phyloP scores from a whole-genome alignment of 2,888 invertebrate species.

The Anthophora plumipes region DNA sequence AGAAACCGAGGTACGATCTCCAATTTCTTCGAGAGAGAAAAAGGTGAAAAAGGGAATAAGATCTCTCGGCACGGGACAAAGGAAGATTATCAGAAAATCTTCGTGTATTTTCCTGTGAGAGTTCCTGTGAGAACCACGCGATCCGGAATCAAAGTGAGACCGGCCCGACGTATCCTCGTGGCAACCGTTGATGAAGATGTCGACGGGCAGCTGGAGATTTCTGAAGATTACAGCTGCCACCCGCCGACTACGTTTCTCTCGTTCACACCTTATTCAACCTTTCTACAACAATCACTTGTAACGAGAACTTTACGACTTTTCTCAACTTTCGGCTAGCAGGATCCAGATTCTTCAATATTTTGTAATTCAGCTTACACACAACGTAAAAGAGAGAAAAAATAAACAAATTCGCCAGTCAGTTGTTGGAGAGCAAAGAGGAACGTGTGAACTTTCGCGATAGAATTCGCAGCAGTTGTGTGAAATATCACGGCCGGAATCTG shows the following conservation, averaged over 20 bases:
- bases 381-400: background rate
- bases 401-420: background rate
- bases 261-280: conserved; percentile 68
- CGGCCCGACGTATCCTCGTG: conserved; percentile 51
- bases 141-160: conserved; percentile 63
- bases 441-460: conserved; percentile 11
- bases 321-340: conserved; percentile 22
- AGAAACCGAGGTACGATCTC: background rate
- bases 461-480: conserved; percentile 11
- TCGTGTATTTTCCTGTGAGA: conserved; percentile 54
- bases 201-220: conserved; percentile 69
- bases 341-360: conserved; percentile 40
- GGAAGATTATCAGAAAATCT: conserved; percentile 60
- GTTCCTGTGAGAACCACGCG: conserved; percentile 47
- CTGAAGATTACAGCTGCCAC: conserved; percentile 60
- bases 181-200: conserved; percentile 69
- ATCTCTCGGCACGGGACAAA: conserved; percentile 48
- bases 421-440: background rate
- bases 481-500: conserved; percentile 23
- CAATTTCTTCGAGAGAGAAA: conserved; percentile 13
- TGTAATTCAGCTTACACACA: too few species aligned
- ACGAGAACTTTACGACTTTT: conserved; percentile 71
- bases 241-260: conserved; percentile 67
- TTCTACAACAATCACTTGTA: conserved; percentile 70
- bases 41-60: conserved; percentile 13